Evolutionary conservation across 2,888 invertebrate species (phyloP).

Genomic region (Meteorus cinctellus): DNA sequence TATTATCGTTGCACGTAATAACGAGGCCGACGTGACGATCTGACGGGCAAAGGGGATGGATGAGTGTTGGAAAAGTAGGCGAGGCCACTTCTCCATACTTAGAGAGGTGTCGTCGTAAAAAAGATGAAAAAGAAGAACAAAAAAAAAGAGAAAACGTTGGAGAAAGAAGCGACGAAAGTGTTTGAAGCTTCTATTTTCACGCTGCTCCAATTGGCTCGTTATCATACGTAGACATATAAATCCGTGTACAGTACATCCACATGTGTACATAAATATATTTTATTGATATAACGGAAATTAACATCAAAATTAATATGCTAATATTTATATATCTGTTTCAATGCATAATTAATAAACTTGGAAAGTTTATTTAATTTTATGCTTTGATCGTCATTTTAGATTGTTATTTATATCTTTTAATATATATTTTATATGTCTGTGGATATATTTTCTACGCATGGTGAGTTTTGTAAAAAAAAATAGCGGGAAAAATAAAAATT

Average conservation of each 20-base stretch:
- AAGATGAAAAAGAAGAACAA: not conserved
- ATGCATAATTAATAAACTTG: not conserved
- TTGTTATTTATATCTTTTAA: not conserved
- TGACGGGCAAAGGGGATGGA: conserved; percentile 33
- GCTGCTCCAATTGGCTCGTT: conserved; percentile 9
- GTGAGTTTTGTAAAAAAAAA: conserved; percentile 8
- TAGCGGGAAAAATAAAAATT: conserved; percentile 9
- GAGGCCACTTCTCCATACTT: conserved; percentile 32
- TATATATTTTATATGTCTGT: not conserved
- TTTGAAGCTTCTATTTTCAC: conserved; percentile 28
- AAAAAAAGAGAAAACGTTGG: not conserved
- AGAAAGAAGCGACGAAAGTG: conserved; percentile 26
- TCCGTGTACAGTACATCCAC: not conserved
- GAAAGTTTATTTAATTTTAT: not conserved
- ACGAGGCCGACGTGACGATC: conserved; percentile 46
- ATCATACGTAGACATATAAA: not conserved
- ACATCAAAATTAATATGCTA: not conserved
- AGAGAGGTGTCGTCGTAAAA: conserved; percentile 25
- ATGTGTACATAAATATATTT: not conserved
- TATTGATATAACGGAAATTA: conserved; percentile 19
- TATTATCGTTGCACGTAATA: conserved; percentile 35
- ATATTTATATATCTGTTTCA: not conserved
- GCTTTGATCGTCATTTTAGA: not conserved
- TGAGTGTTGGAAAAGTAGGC: conserved; percentile 39
- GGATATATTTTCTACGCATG: conserved; percentile 31